Conservation (phyloP, 2,113 vertebrate species). For the Stomatorhinus ivindoensis region DNA sequence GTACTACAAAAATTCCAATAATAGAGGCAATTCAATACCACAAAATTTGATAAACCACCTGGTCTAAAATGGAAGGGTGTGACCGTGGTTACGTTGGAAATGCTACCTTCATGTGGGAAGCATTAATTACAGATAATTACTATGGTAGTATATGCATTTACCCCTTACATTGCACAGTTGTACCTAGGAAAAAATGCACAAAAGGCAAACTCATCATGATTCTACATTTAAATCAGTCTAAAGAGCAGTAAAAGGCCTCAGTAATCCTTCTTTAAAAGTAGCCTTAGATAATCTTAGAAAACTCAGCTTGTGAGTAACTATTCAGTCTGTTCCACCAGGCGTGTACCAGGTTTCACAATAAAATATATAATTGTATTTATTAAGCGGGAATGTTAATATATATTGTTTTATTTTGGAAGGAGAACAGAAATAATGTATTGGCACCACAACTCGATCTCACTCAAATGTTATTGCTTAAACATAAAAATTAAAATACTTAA, state of each 20-base stretch:
- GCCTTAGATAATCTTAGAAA: neutral
- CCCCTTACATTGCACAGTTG: neutral
- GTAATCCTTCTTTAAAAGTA: neutral
- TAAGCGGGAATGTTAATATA: neutral
- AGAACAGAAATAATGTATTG: neutral
- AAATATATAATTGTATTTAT: neutral
- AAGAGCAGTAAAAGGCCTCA: neutral
- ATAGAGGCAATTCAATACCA: neutral
- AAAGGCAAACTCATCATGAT: neutral
- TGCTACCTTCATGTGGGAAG: neutral
- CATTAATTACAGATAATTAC: constrained; percentile 13
- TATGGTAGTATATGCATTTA: constrained; percentile 5
- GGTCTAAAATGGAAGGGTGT: neutral
- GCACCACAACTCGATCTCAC: neutral
- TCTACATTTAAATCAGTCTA: neutral
- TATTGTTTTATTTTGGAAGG: neutral
- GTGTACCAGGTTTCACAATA: neutral
- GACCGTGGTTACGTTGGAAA: neutral
- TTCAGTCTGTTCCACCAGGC: neutral
- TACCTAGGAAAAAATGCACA: neutral
- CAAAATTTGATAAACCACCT: neutral
- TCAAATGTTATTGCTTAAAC: neutral
- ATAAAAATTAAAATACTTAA: neutral
- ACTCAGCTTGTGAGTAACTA: neutral
- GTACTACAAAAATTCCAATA: neutral